Conservation (phyloP, 2,113 vertebrate genomes). For the Panthera uncia region DNA sequence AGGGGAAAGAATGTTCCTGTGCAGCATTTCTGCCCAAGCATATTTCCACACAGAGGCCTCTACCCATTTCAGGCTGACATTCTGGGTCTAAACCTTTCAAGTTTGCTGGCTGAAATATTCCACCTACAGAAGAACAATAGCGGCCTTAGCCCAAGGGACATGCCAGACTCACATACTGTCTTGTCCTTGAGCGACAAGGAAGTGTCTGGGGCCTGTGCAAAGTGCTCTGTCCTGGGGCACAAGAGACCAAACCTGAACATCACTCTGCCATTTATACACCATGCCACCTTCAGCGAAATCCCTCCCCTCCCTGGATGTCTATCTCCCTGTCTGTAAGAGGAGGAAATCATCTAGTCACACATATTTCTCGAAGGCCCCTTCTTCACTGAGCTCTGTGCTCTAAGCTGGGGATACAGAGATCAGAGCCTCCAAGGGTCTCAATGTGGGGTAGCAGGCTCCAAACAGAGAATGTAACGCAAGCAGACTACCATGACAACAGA, state of each 20-base stretch:
- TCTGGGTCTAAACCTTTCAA: background rate
- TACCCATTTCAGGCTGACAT: background rate
- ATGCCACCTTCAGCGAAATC: background rate
- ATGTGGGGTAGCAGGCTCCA: accelerated
- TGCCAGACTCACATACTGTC: background rate
- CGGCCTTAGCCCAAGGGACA: background rate
- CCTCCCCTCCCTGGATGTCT: background rate
- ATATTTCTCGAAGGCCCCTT: background rate
- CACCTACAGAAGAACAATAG: background rate
- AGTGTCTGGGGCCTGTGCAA: background rate
- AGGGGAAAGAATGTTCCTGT: background rate
- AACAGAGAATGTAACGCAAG: background rate
- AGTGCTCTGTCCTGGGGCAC: background rate
- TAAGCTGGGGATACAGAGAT: background rate
- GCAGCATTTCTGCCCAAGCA: constrained; percentile 3
- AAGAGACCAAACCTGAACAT: background rate
- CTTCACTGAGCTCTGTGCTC: background rate
- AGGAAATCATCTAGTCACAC: background rate
- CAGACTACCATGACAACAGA: background rate
- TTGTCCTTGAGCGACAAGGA: background rate
- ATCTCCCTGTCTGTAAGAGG: background rate
- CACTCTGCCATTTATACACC: background rate
- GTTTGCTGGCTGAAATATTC: background rate
- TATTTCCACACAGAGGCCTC: background rate
- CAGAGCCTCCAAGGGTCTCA: background rate